Conservation (phyloP, 2,888 invertebrate genomes). For the Thymelicus sylvestris region DNA sequence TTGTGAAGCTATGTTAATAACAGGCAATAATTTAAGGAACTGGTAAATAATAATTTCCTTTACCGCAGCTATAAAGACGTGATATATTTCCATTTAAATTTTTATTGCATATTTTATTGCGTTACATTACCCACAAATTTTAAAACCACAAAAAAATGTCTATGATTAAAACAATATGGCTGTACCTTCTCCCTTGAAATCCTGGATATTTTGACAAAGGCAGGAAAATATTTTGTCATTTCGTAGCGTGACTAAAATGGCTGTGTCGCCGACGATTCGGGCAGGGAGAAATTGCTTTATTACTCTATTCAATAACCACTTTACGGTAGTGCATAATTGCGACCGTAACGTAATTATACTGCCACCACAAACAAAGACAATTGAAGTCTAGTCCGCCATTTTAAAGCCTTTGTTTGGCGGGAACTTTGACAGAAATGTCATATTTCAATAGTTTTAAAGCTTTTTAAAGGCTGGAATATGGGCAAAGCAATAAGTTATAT, state of each 20-base stretch:
- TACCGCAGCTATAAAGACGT: conserved; percentile 23
- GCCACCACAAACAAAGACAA: conserved; percentile 59
- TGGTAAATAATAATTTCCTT: conserved; percentile 7
- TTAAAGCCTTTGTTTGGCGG: conserved; percentile 46
- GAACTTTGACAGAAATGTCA: conserved; percentile 42
- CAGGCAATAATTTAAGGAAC: background rate
- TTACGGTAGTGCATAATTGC: conserved; percentile 74
- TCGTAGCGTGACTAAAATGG: conserved; percentile 33
- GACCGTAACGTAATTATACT: conserved; percentile 64
- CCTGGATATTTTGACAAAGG: conserved; percentile 15
- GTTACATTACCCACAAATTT: conserved; percentile 38
- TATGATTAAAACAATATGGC: conserved; percentile 42
- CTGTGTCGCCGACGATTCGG: conserved; percentile 47
- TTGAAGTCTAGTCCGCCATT: conserved; percentile 29
- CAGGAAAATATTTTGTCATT: conserved; percentile 28
- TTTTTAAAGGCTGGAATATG: conserved; percentile 29
- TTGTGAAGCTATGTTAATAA: background rate
- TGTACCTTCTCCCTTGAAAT: conserved; percentile 51
- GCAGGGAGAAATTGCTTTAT: conserved; percentile 57
- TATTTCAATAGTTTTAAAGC: conserved; percentile 34
- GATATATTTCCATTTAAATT: conserved; percentile 10
- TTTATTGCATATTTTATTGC: conserved; percentile 42
- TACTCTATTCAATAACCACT: conserved; percentile 57
- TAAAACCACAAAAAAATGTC: conserved; percentile 46
- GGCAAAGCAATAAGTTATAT: conserved; percentile 34